Evolutionary conservation across 2,113 vertebrate species (phyloP), one percentile per base, ranked within the genome.

Genomic region (Petrocephalus zakoni): DNA sequence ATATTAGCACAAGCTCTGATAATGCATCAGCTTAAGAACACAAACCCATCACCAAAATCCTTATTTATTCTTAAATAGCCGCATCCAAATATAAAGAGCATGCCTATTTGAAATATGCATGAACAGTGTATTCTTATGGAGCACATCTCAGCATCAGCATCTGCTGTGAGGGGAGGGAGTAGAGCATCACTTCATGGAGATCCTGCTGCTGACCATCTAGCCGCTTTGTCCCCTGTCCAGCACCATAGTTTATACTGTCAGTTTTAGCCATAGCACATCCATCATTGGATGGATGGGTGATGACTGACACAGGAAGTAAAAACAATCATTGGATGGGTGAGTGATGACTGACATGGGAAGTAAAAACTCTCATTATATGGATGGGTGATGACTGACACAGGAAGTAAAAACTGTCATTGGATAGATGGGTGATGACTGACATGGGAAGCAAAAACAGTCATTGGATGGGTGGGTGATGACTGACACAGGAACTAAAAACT

Each of bases 11-110:
- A 81, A 82, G 64, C 29, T 55, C 58, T 58, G 49, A 90, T 88
- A 55, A 90, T 90, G 34, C 55, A 88, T 84, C 51, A 88, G 82
- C 51, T 53, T 83, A 89, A 47, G 47, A 87, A 55, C 58, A 89
- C 34, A 34, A 87, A 55, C 58, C 81, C 89, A 64, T 46, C 88
- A 52, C 81, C 85, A 58, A 19, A 52, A 87, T 61, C 11, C 58
- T 37, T 86, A 86, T 46, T 56, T 86, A 55, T 56, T 78, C 34
- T 29, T 88, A 91, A 90, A 75, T 83, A 88, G 53, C 47, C 64
- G 29, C 58, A 68, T 55, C 19, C 21, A n/a, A 90, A 75, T 87
- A 72, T 15, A 47, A 84, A 34, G n/a, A 87, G 34, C 19, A 46
- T 0, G 22, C 17, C 81, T 7, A 0, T 47, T 83, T 22, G 46